Conservation (phyloP, 2,888 invertebrate genomes). For the Meteorus colon region DNA sequence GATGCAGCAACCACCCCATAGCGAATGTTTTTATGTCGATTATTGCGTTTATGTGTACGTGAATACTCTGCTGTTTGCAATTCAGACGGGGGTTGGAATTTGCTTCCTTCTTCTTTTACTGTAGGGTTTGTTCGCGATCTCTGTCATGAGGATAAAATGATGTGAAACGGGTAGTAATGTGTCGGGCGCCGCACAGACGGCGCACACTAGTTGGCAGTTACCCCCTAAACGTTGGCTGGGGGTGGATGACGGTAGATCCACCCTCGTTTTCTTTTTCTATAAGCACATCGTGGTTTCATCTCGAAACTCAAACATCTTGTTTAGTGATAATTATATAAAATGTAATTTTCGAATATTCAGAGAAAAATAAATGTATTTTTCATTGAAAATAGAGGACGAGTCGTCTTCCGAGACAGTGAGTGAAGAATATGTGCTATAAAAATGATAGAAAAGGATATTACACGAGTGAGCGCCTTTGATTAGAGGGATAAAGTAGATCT, state of each 20-base stretch:
- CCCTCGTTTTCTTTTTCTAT: conserved; percentile 45
- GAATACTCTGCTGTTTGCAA: background rate
- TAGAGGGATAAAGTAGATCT: no score
- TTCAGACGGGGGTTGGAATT: background rate
- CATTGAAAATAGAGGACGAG: background rate
- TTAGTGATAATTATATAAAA: conserved; percentile 4
- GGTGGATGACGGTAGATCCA: conserved; percentile 57
- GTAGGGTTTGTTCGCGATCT: background rate
- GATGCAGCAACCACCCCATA: background rate
- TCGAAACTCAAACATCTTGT: background rate
- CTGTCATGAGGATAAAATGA: conserved; percentile 43
- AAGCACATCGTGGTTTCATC: conserved; percentile 21
- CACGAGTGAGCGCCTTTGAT: no score
- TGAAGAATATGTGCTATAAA: conserved; percentile 7
- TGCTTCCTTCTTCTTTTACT: background rate
- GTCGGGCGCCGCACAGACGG: conserved; percentile 61
- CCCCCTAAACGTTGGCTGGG: conserved; percentile 62
- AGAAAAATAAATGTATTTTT: background rate
- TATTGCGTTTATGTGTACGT: background rate
- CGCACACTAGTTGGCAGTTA: conserved; percentile 59
- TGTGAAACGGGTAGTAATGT: conserved; percentile 57
- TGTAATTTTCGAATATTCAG: background rate
- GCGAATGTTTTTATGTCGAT: conserved; percentile 45
- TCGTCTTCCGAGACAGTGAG: conserved; percentile 16
- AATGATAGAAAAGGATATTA: conserved; percentile 2